A percentile compares a stretch with the other conserved stretches of the same genome.
phyloP scores from a whole-genome alignment of 2,797 vertebrate genomes.

The Nannoperca australis region DNA sequence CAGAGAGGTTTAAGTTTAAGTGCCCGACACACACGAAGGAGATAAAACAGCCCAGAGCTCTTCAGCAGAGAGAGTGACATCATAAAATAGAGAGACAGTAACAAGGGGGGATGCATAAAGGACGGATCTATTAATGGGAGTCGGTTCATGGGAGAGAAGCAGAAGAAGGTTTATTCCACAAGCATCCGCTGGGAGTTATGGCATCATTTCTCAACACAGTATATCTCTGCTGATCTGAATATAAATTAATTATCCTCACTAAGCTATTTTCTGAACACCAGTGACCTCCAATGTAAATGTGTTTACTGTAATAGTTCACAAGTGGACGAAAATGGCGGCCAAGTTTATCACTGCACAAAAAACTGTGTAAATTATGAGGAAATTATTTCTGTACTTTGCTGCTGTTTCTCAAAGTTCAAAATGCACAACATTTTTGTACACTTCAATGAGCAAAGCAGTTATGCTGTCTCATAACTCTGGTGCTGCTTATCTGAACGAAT shows the following conservation, averaged over 20 bases:
- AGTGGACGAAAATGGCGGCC: neutral
- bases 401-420: slow-evolving; percentile 34
- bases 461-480: neutral
- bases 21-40: slow-evolving; percentile 77
- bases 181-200: slow-evolving; percentile 57
- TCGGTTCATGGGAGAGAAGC: slow-evolving; percentile 56
- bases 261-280: slow-evolving; percentile 11
- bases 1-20: slow-evolving; percentile 86
- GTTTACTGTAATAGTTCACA: neutral
- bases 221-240: slow-evolving; percentile 42
- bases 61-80: slow-evolving; percentile 81
- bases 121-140: slow-evolving; percentile 79
- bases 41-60: slow-evolving; percentile 82
- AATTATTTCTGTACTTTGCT: neutral
- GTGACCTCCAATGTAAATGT: slow-evolving; percentile 39
- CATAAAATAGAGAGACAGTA: slow-evolving; percentile 82
- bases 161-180: slow-evolving; percentile 61
- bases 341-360: neutral
- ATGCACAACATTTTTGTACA: slow-evolving; percentile 3
- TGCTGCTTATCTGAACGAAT: slow-evolving; percentile 4
- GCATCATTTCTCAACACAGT: slow-evolving; percentile 46
- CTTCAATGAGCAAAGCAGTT: slow-evolving; percentile 11
- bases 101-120: slow-evolving; percentile 83
- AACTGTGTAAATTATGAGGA: neutral
- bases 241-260: slow-evolving; percentile 49